Conservation (phyloP, 2,113 vertebrate species). For the Trichomycterus rosablanca region DNA sequence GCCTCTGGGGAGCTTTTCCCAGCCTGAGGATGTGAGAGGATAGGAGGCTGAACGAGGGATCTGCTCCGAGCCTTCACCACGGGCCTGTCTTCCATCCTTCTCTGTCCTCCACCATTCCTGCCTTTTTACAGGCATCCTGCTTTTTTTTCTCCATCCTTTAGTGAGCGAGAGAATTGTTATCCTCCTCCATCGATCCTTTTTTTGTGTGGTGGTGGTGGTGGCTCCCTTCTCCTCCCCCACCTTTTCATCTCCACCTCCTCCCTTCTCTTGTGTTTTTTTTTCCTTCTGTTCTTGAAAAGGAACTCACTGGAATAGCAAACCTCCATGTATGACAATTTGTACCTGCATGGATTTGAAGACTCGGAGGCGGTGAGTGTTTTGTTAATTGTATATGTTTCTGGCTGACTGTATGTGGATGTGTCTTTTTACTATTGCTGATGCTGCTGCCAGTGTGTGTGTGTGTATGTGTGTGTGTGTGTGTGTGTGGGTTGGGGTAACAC, state of each 20-base stretch:
- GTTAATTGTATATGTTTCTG: not conserved
- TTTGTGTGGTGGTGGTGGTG: conserved; percentile 32
- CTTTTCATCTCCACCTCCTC: conserved; percentile 32
- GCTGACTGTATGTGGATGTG: conserved; percentile 19
- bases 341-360: conserved; percentile 90
- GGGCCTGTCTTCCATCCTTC: conserved; percentile 33
- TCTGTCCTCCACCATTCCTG: conserved; percentile 1
- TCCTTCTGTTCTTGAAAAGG: conserved; percentile 55
- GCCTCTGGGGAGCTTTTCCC: conserved; percentile 70
- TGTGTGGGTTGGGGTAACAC: conserved; percentile 16
- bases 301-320: conserved; percentile 70
- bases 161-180: conserved; percentile 43
- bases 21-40: conserved; percentile 68
- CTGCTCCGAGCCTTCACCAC: conserved; percentile 44
- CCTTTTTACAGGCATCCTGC: conserved; percentile 20
- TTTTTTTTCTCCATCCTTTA: conserved; percentile 28
- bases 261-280: conserved; percentile 36
- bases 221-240: conserved; percentile 26
- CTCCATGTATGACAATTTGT: conserved; percentile 92
- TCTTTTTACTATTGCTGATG: conserved; percentile 21
- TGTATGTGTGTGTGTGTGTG: conserved; percentile 19
- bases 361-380: conserved; percentile 82
- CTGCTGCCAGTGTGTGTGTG: conserved; percentile 19
- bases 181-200: conserved; percentile 40
- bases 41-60: conserved; percentile 53